Percentiles rank a stretch among this genome's conserved stretches.
phyloP scores from a whole-genome alignment of 2,797 vertebrate genomes.

The Peromyscus attwateri region DNA sequence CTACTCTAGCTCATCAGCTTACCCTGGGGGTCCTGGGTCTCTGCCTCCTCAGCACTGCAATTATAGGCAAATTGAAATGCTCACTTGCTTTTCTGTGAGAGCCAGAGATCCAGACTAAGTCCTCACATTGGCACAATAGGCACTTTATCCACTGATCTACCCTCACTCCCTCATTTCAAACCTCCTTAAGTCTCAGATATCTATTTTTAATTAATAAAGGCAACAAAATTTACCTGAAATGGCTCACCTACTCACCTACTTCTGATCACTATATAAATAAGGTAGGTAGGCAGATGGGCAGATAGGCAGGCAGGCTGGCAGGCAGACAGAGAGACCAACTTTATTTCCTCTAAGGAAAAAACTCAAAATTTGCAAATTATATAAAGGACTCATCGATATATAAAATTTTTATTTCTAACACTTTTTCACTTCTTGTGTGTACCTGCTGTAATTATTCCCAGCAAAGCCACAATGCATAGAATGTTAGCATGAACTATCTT shows the following conservation, averaged over 20 bases:
- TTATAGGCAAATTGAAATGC: neutral
- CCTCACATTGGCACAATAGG: too few relatives aligned
- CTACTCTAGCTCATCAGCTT: neutral
- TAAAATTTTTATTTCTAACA: neutral
- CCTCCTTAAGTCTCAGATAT: neutral
- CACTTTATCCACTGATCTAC: neutral
- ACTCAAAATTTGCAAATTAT: neutral
- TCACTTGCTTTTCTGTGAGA: too few relatives aligned
- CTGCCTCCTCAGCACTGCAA: neutral
- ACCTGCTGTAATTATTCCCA: slow-evolving; percentile 3
- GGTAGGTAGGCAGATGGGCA: neutral
- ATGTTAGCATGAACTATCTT: neutral
- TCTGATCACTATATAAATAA: neutral
- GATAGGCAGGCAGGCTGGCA: neutral
- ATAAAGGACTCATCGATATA: neutral
- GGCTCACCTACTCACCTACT: neutral
- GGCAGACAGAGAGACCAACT: neutral
- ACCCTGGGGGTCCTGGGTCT: neutral
- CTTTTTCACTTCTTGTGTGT: neutral
- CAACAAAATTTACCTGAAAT: neutral
- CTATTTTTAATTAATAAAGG: neutral
- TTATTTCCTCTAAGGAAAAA: neutral
- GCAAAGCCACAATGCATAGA: neutral
- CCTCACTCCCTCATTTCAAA: neutral
- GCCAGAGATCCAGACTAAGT: neutral